Conservation (phyloP, 37 sponge, comb jelly and placozoan species). For the Petrosia ficiformis region DNA sequence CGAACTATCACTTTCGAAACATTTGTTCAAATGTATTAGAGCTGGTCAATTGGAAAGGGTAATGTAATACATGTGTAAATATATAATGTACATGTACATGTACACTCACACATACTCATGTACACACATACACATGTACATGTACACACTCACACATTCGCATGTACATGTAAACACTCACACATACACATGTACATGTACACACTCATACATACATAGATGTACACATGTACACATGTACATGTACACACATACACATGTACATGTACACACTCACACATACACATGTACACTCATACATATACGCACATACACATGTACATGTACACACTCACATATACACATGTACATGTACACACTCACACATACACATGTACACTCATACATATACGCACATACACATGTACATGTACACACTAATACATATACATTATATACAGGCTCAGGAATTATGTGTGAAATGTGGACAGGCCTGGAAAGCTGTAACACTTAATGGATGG, state of each 20-base stretch:
- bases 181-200: too few species aligned
- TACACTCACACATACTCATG: too few species aligned
- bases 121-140: too few species aligned
- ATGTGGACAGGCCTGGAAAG: slow-evolving; percentile 87
- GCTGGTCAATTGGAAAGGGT: slow-evolving; percentile 81
- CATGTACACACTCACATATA: too few species aligned
- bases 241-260: neutral
- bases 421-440: slow-evolving; percentile 19
- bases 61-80: neutral
- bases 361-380: neutral
- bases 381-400: neutral
- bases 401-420: neutral
- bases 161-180: too few species aligned
- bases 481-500: slow-evolving; percentile 86
- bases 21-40: slow-evolving; percentile 79
- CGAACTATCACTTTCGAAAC: slow-evolving; percentile 67
- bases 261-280: too few species aligned
- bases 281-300: neutral
- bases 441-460: slow-evolving; percentile 82
- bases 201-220: too few species aligned
- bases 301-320: neutral
- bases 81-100: too few species aligned
- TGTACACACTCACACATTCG: too few species aligned
- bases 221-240: too few species aligned
- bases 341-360: too few species aligned